Percentiles rank a stretch among this genome's conserved stretches.
Evolutionary conservation across 2,888 invertebrate genomes (phyloP).

Genomic region (Pachycephus smyrnensis): DNA sequence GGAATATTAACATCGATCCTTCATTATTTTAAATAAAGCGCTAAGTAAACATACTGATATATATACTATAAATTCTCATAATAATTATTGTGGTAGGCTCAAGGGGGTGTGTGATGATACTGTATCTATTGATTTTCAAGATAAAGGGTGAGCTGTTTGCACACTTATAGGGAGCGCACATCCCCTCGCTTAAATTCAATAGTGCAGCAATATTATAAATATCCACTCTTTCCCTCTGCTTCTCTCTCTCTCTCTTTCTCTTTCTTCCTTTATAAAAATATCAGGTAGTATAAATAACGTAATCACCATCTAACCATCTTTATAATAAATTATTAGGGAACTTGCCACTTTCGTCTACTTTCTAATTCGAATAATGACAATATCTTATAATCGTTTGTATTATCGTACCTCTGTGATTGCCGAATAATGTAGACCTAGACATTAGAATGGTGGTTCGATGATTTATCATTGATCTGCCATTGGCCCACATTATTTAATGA

Average conservation of each 20-base stretch:
- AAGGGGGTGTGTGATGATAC: not conserved
- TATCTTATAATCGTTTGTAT: not conserved
- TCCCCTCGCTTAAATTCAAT: conserved; percentile 35
- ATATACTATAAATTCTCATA: not conserved
- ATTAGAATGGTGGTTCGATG: too few relatives aligned
- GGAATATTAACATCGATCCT: conserved; percentile 11
- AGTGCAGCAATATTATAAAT: conserved; percentile 37
- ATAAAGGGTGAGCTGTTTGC: not conserved
- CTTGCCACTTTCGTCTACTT: not conserved
- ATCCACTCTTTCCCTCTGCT: conserved; percentile 28
- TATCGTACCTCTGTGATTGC: too few relatives aligned
- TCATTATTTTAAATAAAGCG: conserved; percentile 16
- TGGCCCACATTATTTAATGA: too few relatives aligned
- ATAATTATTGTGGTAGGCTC: not conserved
- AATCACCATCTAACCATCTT: not conserved
- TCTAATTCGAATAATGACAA: conserved; percentile 1
- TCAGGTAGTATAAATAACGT: not conserved
- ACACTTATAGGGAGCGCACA: not conserved
- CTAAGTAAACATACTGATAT: not conserved
- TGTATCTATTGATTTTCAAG: not conserved
- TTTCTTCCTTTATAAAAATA: not conserved
- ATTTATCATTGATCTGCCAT: too few relatives aligned
- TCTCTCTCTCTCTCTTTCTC: conserved; percentile 28
- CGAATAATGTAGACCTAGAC: too few relatives aligned
- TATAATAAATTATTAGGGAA: not conserved